Evolutionary conservation across 2,888 invertebrate genomes (phyloP), one percentile per base, ranked within the genome.

Genomic region (Drosophila atroscutellata): DNA sequence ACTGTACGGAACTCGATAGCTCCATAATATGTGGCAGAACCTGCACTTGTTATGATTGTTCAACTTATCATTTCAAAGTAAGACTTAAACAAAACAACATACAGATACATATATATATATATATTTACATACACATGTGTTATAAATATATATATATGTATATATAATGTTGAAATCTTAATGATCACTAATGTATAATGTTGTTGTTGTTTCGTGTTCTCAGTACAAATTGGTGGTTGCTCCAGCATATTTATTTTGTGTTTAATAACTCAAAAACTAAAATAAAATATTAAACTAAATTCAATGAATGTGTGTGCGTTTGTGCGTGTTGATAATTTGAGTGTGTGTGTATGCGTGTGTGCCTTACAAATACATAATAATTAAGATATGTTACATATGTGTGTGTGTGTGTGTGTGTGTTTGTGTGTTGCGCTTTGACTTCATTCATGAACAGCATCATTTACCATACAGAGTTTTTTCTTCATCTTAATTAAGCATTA

Each of bases 391-490:
- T 52, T 62, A 75, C 67, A 77, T 36, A 50, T 20, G 45, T 59
- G 37, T 50, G 26, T 26, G 34, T 20, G 47, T 42, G n/a, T n/a
- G 52, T 34, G 6, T 54, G 28, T 55, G 37, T 15, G 30, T 24
- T 26, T 52, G 55, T 55, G n/a, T 68, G 50, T 73, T 67, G 61
- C 58, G 75, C 81, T 69, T 86, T 73, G 88, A 83, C 82, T 83
- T 91, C 85, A 81, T 89, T 90, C 80, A 89, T 90, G 83, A 90
- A 90, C 91, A 91, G 90, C 90, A 89, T 80, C 77, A 60, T 62
- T 65, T 65, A 68, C 47, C 60, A 47, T 63, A 67, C 39, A 65
- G 57, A n/a, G 52, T 60, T 37, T 28, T 28, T 18, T 9, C 13
- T 71, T 66, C 47, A 47, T 30, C 63, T 63, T 70, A 54, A 65